Percentiles rank a stretch among this genome's conserved stretches.
phyloP scores from a whole-genome alignment of 53 echinoderm and acorn worm genomes.

The Luidia sarsii region DNA sequence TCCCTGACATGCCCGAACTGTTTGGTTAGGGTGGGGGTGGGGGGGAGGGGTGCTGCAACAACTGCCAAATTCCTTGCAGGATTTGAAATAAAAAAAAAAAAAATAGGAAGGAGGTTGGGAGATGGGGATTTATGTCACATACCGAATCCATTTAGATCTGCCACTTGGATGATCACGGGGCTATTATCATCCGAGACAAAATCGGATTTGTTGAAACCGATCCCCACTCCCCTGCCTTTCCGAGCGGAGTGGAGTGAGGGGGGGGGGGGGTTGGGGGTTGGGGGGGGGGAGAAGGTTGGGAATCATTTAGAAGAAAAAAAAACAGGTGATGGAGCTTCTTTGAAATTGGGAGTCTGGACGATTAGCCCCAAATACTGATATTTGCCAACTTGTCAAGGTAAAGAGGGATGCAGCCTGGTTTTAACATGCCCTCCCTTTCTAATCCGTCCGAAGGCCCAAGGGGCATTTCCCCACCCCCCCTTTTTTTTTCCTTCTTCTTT shows the following conservation, averaged over 20 bases:
- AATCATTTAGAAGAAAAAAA: no score
- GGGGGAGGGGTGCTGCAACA: constrained; percentile 2
- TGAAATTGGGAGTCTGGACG: background rate
- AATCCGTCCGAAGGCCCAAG: constrained; percentile 7
- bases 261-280: no score
- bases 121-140: background rate
- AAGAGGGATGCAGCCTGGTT: background rate
- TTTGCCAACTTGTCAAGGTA: constrained; percentile 14
- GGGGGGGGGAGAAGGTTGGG: no score
- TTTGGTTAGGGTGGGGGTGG: constrained; percentile 5
- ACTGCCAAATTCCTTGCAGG: constrained; percentile 17
- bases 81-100: no score
- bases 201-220: constrained; percentile 38
- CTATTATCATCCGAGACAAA: background rate
- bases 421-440: background rate
- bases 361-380: constrained; percentile 1
- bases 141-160: background rate
- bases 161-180: constrained; percentile 2
- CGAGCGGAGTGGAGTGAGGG: background rate
- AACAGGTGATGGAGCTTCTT: constrained; percentile 17
- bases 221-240: constrained; percentile 19
- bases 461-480: no score
- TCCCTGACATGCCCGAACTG: background rate
- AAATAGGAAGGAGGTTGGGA: background rate
- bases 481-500: no score